These are phyloP conservation scores for Etheostoma spectabile DNA, from an alignment of 2,113 vertebrate species.

Conservation along the genomic window DNA sequence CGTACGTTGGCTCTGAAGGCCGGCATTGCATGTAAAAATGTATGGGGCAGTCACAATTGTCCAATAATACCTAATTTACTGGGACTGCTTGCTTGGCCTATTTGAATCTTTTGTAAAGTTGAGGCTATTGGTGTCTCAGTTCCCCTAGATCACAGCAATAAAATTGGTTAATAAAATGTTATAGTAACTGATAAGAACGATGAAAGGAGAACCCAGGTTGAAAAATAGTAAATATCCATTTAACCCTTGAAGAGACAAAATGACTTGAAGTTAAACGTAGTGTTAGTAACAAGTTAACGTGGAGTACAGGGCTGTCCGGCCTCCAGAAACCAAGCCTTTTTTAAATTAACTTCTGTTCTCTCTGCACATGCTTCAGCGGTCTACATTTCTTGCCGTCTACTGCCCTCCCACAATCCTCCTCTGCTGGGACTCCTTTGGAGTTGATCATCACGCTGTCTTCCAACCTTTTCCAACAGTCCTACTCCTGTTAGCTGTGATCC, in stretches of 20 bases:
- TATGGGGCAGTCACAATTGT: neutral
- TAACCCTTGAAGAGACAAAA: neutral
- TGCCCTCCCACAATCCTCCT: conserved; percentile 14
- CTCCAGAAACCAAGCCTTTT: conserved; percentile 2
- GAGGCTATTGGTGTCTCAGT: too few relatives aligned
- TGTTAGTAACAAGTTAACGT: neutral
- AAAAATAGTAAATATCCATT: neutral
- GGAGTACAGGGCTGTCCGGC: neutral
- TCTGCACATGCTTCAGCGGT: neutral
- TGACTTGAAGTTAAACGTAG: neutral
- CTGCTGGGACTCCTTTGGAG: conserved; percentile 1
- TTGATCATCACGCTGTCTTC: conserved; percentile 4
- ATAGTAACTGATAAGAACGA: neutral
- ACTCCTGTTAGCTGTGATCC: conserved; percentile 47
- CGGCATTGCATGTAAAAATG: neutral
- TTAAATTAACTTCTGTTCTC: neutral
- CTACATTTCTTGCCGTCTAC: neutral
- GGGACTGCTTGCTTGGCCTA: neutral
- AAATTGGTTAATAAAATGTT: neutral
- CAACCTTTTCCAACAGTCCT: conserved; percentile 24
- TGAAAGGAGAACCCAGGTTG: neutral
- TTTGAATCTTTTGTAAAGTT: neutral
- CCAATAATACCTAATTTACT: neutral
- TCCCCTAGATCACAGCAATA: neutral
- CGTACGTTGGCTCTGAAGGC: neutral